Evolutionary conservation across 2,888 invertebrate species (phyloP).

Genomic region (Sphaerophoria taeniata): DNA sequence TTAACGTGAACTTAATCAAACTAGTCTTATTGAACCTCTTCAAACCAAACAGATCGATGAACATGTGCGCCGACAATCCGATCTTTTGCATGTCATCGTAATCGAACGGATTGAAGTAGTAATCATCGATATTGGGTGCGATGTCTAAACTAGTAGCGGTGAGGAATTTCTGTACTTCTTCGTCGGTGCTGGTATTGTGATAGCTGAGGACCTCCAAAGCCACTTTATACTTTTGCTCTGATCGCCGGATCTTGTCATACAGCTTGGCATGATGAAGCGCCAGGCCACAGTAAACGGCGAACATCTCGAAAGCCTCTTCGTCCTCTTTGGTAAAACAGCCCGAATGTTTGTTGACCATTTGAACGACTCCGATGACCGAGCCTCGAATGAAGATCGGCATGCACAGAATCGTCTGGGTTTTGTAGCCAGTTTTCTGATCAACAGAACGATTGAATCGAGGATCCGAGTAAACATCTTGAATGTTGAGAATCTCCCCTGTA

Average conservation of each 20-base stretch:
- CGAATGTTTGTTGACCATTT: slow-evolving; percentile 91
- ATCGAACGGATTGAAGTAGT: slow-evolving; percentile 89
- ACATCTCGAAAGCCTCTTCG: slow-evolving; percentile 92
- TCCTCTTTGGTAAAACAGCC: slow-evolving; percentile 87
- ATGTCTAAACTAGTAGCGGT: slow-evolving; percentile 77
- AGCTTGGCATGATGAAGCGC: slow-evolving; percentile 93
- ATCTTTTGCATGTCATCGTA: slow-evolving; percentile 89
- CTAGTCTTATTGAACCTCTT: slow-evolving; percentile 87
- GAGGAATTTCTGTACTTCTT: slow-evolving; percentile 84
- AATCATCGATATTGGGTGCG: slow-evolving; percentile 83
- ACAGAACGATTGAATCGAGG: slow-evolving; percentile 89
- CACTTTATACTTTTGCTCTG: slow-evolving; percentile 92
- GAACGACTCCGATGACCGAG: slow-evolving; percentile 92
- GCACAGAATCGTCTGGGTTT: slow-evolving; percentile 90
- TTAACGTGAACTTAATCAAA: slow-evolving; percentile 89
- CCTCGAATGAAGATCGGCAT: slow-evolving; percentile 94
- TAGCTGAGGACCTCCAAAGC: slow-evolving; percentile 93
- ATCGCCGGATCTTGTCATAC: slow-evolving; percentile 91
- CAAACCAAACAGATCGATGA: slow-evolving; percentile 88
- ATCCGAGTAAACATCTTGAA: slow-evolving; percentile 92
- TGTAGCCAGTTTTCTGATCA: slow-evolving; percentile 87
- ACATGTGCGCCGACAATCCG: slow-evolving; percentile 89
- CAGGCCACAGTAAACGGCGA: slow-evolving; percentile 93
- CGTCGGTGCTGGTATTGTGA: slow-evolving; percentile 90
- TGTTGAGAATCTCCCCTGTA: slow-evolving; percentile 91